Evolutionary conservation across 2,797 vertebrate species (phyloP).

Genomic region (Garrulus glandarius): DNA sequence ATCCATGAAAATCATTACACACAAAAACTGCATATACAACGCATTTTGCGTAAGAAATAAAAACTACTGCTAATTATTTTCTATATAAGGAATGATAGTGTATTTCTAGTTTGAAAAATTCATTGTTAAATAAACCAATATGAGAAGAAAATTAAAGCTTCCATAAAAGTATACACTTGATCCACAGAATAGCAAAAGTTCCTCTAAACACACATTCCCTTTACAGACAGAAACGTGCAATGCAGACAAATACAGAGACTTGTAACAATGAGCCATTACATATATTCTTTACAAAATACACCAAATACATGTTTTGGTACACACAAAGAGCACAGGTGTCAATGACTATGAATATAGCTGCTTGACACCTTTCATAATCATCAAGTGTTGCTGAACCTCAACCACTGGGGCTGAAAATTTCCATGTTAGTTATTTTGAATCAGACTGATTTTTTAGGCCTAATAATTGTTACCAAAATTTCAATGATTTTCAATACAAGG

Average conservation of each 20-base stretch:
- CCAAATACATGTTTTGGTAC: neutral
- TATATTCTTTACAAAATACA: neutral
- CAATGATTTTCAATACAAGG: neutral
- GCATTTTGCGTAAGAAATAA: neutral
- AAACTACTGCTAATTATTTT: neutral
- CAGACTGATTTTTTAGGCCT: neutral
- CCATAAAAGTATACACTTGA: neutral
- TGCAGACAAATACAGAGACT: neutral
- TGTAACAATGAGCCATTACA: neutral
- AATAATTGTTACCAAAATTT: neutral
- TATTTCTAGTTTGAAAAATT: neutral
- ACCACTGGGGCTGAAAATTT: neutral
- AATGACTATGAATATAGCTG: neutral
- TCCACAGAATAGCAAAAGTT: neutral
- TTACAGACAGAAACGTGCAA: neutral
- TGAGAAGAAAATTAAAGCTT: neutral
- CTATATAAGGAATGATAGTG: neutral
- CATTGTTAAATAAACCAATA: neutral
- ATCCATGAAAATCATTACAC: neutral
- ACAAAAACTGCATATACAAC: neutral
- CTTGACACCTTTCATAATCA: slow-evolving; percentile 10
- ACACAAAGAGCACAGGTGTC: neutral
- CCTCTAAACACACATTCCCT: neutral
- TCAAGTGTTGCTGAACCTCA: neutral
- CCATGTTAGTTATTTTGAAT: neutral